Evolutionary conservation across 1,140 invertebrate genomes (phyloP).

Genomic region (Drosophila pseudoananassae): DNA sequence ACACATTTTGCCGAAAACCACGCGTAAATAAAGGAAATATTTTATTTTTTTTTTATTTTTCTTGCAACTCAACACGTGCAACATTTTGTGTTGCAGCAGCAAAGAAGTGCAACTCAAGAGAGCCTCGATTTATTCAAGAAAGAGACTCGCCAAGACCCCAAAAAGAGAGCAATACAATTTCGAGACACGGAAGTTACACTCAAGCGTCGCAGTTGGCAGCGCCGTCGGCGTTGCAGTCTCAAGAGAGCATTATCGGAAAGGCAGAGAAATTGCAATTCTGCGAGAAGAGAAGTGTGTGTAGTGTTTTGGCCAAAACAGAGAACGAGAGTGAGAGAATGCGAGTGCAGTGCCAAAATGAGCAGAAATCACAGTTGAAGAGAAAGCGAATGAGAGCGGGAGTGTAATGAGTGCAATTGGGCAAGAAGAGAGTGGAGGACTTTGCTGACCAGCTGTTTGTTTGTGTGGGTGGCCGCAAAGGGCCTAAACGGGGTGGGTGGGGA

Average conservation of each 20-base stretch:
- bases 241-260: background rate
- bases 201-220: constrained; percentile 20
- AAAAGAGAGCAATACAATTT: background rate
- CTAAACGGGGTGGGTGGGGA: background rate
- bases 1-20: too few relatives aligned
- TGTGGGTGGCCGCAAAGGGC: constrained; percentile 10
- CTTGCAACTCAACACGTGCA: constrained; percentile 4
- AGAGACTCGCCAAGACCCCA: background rate
- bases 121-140: background rate
- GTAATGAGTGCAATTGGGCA: constrained; percentile 8
- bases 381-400: constrained; percentile 1
- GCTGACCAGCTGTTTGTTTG: constrained; percentile 39
- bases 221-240: constrained; percentile 30
- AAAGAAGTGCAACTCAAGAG: constrained; percentile 29
- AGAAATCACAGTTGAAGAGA: constrained; percentile 4
- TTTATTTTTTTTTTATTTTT: background rate
- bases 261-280: background rate
- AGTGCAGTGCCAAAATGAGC: constrained; percentile 1
- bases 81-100: constrained; percentile 45
- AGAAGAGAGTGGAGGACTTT: background rate
- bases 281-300: background rate
- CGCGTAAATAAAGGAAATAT: too few relatives aligned
- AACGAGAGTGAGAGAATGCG: constrained; percentile 8
- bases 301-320: constrained; percentile 3
- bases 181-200: constrained; percentile 15